These are phyloP conservation scores for Macrosiphum euphorbiae DNA, from an alignment of 2,888 invertebrate genomes.

Conservation along the genomic window DNA sequence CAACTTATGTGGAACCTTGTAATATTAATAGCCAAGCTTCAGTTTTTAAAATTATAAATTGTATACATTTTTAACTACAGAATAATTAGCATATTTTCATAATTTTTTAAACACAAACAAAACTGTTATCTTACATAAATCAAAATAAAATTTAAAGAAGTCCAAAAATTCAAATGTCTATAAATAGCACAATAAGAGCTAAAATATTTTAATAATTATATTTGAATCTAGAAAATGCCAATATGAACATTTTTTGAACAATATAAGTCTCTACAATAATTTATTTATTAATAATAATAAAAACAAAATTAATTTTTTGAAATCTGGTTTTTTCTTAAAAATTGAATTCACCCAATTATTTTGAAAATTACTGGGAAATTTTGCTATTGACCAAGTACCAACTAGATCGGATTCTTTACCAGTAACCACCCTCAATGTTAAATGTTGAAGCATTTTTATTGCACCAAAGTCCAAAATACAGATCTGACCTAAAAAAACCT, in stretches of 20 bases:
- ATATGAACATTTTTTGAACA: neutral
- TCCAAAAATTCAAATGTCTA: neutral
- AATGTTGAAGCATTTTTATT: neutral
- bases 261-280: neutral
- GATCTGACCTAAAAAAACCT: neutral
- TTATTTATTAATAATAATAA: neutral
- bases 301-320: neutral
- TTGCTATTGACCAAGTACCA: neutral
- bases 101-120: neutral
- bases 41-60: neutral
- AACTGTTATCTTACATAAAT: neutral
- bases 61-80: neutral
- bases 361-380: neutral
- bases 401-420: neutral
- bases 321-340: neutral
- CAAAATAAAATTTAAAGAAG: neutral
- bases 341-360: neutral
- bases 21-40: neutral
- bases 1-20: neutral
- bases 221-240: no score
- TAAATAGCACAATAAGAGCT: neutral
- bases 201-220: neutral
- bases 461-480: neutral
- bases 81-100: neutral
- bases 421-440: neutral